Evolutionary conservation across 35 echinoderm and acorn worm genomes (phyloP), one percentile per base, ranked within the genome.

Genomic region (Eucidaris tribuloides): DNA sequence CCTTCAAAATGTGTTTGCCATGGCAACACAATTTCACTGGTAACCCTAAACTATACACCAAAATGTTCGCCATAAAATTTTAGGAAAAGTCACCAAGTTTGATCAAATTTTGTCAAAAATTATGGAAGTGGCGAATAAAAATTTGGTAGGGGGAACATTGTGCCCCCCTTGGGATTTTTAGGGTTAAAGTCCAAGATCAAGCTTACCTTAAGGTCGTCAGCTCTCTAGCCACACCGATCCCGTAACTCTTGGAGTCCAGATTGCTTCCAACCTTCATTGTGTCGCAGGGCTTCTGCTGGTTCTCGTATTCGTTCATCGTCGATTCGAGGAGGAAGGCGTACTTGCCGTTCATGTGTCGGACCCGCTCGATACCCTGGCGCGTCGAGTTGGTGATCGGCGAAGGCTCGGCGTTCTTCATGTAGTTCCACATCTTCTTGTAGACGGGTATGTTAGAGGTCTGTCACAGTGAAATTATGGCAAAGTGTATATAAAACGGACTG

Each of bases 161-260:
- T n/a, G n/a, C n/a, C n/a, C n/a, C n/a, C n/a, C n/a, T n/a, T n/a
- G n/a, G n/a, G n/a, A n/a, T n/a, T n/a, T n/a, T n/a, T n/a, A n/a
- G n/a, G n/a, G n/a, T n/a, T n/a, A n/a, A n/a, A n/a, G n/a, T n/a
- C n/a, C n/a, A n/a, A n/a, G n/a, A 5, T 78, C n/a, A 45, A 15
- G 38, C 80, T 65, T 29, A 91, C 88, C 88, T 84, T 30, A 91
- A 71, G 27, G 50, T 58, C 4, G 81, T 48, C 33, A 83, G 46
- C 22, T 81, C 84, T 60, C 85, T 64, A 5, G 94, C 87, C 4
- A 97, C 82, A 17, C 91, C 96, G 57, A 99, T 99, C 1, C 96
- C 96, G 58, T 99, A 99, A 31, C 96, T 81, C 85, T 92, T 93
- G 27, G 96, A 99, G 77, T 99, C 90, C 7, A 99, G 78, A 74